Conservation (phyloP, 2,888 invertebrate species). For the Pomacea canaliculata region DNA sequence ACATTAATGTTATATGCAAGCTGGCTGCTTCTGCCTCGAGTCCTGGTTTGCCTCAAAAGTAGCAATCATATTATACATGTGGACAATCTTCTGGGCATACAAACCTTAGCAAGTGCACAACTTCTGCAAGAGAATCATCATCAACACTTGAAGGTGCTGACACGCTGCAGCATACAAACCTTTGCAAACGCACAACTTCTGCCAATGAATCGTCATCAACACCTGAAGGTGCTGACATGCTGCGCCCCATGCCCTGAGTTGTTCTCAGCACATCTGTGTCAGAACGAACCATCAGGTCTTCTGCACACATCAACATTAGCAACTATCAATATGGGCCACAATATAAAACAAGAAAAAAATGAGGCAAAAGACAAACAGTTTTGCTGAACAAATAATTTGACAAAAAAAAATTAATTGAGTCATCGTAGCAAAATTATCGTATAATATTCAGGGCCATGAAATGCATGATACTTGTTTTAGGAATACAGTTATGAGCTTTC, state of each 20-base stretch:
- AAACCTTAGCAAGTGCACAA: constrained; percentile 53
- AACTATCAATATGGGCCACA: background rate
- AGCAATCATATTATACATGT: too few relatives aligned
- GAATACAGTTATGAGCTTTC: too few relatives aligned
- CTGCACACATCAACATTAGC: background rate
- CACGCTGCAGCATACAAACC: constrained; percentile 56
- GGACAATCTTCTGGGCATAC: too few relatives aligned
- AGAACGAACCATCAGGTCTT: constrained; percentile 57
- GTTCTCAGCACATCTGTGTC: constrained; percentile 62
- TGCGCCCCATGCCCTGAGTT: constrained; percentile 53
- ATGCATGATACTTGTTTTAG: too few relatives aligned
- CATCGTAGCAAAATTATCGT: background rate
- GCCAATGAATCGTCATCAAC: constrained; percentile 60
- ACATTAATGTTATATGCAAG: too few relatives aligned
- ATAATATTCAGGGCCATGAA: too few relatives aligned
- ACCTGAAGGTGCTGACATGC: constrained; percentile 64
- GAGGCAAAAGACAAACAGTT: background rate
- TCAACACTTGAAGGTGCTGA: constrained; percentile 64
- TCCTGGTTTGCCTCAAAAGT: too few relatives aligned
- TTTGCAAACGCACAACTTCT: constrained; percentile 56
- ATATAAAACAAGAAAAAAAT: background rate
- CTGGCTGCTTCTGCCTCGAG: too few relatives aligned
- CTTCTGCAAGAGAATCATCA: constrained; percentile 60
- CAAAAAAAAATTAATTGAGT: background rate
- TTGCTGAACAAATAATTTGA: background rate